Percentiles rank a stretch among this genome's conserved stretches.
phyloP scores from a whole-genome alignment of 2,797 vertebrate genomes.

The Falco rusticolus region DNA sequence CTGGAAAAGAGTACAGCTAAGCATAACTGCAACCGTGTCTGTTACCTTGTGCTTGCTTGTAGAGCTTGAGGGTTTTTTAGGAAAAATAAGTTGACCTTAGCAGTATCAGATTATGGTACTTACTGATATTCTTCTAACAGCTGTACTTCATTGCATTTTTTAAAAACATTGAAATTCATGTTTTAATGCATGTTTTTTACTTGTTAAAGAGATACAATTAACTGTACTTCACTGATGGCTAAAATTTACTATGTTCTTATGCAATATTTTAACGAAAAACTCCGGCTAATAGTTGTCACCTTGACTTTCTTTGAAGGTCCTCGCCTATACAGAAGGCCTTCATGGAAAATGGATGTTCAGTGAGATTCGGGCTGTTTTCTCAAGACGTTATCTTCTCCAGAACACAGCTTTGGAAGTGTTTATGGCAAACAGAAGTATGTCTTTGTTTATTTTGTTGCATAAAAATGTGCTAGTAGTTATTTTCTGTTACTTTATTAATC shows the following conservation, averaged over 20 bases:
- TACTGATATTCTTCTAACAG: background rate
- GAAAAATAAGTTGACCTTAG: background rate
- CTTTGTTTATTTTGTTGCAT: background rate
- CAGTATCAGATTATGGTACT: background rate
- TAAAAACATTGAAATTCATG: background rate
- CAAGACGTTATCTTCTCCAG: conserved; percentile 92
- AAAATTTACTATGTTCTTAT: background rate
- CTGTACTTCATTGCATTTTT: background rate
- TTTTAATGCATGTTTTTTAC: background rate
- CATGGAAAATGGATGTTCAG: conserved; percentile 99
- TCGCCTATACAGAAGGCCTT: conserved; percentile 93
- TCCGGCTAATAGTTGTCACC: background rate
- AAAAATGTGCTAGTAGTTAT: background rate
- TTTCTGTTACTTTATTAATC: background rate
- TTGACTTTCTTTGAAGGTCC: conserved; percentile 80
- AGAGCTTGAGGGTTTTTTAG: background rate
- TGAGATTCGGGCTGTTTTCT: conserved; percentile 96
- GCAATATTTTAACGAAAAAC: background rate
- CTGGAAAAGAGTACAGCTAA: background rate
- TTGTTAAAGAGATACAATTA: background rate
- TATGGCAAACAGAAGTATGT: conserved; percentile 98
- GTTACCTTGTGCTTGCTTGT: background rate
- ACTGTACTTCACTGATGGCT: background rate
- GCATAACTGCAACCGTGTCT: background rate
- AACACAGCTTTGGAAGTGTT: conserved; percentile 96